Conservation (phyloP, 2,888 invertebrate species). For the Notocelia uddmanniana region DNA sequence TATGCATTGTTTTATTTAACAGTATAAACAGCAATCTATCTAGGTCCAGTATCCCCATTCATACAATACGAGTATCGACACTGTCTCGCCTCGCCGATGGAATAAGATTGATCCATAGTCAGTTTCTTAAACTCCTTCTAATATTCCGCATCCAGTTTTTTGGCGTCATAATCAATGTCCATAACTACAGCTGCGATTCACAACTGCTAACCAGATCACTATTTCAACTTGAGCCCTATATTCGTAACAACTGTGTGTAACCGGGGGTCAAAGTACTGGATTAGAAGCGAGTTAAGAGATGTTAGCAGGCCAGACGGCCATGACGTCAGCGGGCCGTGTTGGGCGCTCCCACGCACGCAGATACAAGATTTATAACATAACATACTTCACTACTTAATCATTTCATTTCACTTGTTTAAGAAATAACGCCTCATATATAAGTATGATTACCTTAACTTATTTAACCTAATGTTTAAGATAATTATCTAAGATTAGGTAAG, state of each 20-base stretch:
- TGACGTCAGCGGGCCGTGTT: constrained; percentile 2
- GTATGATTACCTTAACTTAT: no score
- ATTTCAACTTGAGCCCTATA: background rate
- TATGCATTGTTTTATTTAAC: no score
- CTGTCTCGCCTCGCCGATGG: background rate
- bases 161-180: background rate
- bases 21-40: no score
- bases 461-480: no score
- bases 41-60: no score
- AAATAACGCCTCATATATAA: background rate
- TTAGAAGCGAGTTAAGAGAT: background rate
- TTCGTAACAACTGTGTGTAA: background rate
- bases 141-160: constrained; percentile 1
- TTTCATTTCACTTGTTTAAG: background rate
- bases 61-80: no score
- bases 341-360: background rate
- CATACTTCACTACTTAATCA: constrained; percentile 1
- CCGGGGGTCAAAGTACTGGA: background rate
- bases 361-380: constrained; percentile 4
- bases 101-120: background rate
- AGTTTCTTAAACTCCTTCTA: background rate
- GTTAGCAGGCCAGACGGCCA: background rate
- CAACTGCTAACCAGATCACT: background rate
- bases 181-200: background rate
- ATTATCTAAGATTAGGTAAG: no score